Conservation (phyloP, 2,888 invertebrate species). For the Dermolepida albohirtum region DNA sequence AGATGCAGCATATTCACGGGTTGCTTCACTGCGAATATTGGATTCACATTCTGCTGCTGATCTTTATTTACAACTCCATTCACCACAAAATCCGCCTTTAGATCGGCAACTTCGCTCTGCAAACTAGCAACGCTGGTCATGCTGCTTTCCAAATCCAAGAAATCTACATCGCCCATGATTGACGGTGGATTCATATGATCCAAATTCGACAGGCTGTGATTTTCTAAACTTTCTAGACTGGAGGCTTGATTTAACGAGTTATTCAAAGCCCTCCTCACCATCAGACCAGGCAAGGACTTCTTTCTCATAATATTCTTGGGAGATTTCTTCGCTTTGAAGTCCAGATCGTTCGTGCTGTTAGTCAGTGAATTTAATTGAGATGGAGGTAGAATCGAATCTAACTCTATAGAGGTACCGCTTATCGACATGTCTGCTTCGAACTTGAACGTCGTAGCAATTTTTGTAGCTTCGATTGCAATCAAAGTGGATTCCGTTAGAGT, state of each 20-base stretch:
- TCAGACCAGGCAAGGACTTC: constrained; percentile 78
- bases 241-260: constrained; percentile 64
- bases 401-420: constrained; percentile 74
- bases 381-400: constrained; percentile 82
- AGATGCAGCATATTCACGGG: constrained; percentile 63
- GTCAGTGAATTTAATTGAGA: constrained; percentile 78
- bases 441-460: constrained; percentile 72
- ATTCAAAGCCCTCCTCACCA: constrained; percentile 79
- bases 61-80: constrained; percentile 62
- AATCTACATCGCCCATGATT: constrained; percentile 72
- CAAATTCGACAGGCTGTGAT: constrained; percentile 73
- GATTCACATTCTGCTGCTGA: constrained; percentile 46
- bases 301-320: constrained; percentile 64
- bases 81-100: constrained; percentile 60
- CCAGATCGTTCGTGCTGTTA: constrained; percentile 65
- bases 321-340: constrained; percentile 53
- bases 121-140: constrained; percentile 88
- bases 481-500: constrained; percentile 78
- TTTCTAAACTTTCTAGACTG: constrained; percentile 76
- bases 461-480: constrained; percentile 82
- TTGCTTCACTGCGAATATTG: constrained; percentile 71
- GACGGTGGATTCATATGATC: constrained; percentile 89
- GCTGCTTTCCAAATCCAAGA: constrained; percentile 82
- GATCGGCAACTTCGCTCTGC: constrained; percentile 80
- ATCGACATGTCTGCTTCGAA: constrained; percentile 69